Percentiles rank a stretch among this genome's conserved stretches.
These are phyloP conservation scores for Hyphantria cunea DNA, from an alignment of 1,140 invertebrate species.

Conservation along the genomic window DNA sequence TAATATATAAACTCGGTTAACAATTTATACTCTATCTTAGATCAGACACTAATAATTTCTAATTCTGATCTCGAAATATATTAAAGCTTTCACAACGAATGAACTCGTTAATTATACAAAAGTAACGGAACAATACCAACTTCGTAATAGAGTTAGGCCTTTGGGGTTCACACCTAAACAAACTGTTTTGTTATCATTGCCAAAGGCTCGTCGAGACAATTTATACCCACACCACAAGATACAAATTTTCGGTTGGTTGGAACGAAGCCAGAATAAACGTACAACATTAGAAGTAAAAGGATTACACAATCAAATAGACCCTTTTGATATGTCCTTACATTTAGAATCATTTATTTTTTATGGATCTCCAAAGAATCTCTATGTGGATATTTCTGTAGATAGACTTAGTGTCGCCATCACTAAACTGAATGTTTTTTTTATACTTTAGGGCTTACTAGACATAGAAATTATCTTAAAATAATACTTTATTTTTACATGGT, in stretches of 20 bases:
- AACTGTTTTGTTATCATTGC: conserved; percentile 17
- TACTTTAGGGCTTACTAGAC: too few relatives aligned
- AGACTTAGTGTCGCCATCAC: too few relatives aligned
- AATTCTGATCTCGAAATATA: conserved; percentile 2
- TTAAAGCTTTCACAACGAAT: conserved; percentile 21
- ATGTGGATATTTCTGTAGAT: too few relatives aligned
- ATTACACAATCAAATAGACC: not conserved
- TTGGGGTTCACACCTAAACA: conserved; percentile 17
- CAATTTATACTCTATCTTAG: too few relatives aligned
- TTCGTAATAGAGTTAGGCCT: conserved; percentile 20
- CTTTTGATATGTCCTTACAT: too few relatives aligned
- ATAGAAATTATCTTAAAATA: too few relatives aligned
- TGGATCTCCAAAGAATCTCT: too few relatives aligned
- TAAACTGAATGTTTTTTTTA: too few relatives aligned
- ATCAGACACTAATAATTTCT: not conserved
- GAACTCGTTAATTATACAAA: conserved; percentile 26
- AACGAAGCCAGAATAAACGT: conserved; percentile 3
- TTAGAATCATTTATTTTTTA: too few relatives aligned
- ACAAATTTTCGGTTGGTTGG: conserved; percentile 12
- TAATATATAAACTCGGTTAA: too few relatives aligned
- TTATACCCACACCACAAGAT: not conserved
- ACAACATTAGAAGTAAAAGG: not conserved
- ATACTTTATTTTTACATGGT: too few relatives aligned
- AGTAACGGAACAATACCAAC: conserved; percentile 21
- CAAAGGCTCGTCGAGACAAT: conserved; percentile 3